Evolutionary conservation across 2,888 invertebrate species (phyloP), one percentile per base, ranked within the genome.

Genomic region (Ommatoiulus sabulosus): DNA sequence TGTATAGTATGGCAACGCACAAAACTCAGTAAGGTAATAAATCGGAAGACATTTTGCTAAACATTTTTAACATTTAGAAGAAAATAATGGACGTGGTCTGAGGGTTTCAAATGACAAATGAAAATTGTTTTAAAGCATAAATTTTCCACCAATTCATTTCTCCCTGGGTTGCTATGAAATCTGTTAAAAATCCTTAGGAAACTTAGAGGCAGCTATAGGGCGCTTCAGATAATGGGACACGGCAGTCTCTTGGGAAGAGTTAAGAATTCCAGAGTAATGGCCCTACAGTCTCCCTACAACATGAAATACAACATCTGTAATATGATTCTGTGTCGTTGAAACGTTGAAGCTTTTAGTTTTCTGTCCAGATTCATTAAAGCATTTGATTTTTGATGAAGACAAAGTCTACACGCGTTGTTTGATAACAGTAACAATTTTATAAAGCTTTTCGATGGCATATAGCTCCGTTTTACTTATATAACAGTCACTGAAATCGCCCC

Each of bases 301-400:
- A 17, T 63, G 63, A 63, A 63, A 63, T 63, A 63, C n/a, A 63
- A 20, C 63, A n/a, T 63, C 17, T n/a, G 63, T 63, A 63, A 63
- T 63, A 20, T 63, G 63, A 63, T 63, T 63, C 63, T 63, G 20
- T 52, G 63, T 63, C 63, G 63, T 20, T 63, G 63, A 20, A 63
- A 63, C 63, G n/a, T 6, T 17, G 12, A n/a, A 63, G n/a, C n/a
- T 63, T 63, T 63, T 63, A 63, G 63, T 63, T 63, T 63, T 63
- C 20, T 63, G 63, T 63, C 63, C 4, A n/a, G 20, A 63, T 63
- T 63, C 17, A 17, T 63, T 17, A 52, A 52, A 12, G 15, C 52
- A 48, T 52, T 52, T 12, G 8, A 52, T 8, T 52, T 35, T 52
- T 52, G 52, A 52, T 52, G 52, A 52, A 12, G 17, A 52, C 52